phyloP scores from a whole-genome alignment of 2,797 vertebrate genomes.

The Cirrhinus molitorella region DNA sequence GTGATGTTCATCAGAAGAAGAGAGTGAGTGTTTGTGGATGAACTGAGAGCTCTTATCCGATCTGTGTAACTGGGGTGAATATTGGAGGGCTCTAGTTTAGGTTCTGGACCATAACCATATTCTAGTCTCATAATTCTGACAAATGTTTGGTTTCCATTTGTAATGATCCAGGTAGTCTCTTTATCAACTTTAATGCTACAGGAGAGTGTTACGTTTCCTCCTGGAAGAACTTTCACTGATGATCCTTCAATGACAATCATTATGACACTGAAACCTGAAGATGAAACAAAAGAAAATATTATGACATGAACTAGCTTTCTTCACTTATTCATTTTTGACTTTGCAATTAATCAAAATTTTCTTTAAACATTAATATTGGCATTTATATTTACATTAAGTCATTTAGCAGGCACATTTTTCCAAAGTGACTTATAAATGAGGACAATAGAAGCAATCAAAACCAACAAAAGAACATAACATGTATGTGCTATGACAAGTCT shows the following conservation, averaged over 20 bases:
- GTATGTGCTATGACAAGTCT: too few relatives aligned
- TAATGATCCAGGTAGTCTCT: conserved; percentile 20
- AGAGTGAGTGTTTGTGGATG: conserved; percentile 17
- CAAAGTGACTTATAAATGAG: too few relatives aligned
- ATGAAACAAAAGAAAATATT: not conserved
- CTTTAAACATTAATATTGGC: too few relatives aligned
- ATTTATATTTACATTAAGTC: too few relatives aligned
- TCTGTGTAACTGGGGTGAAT: not conserved
- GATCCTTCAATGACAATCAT: not conserved
- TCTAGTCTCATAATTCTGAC: not conserved
- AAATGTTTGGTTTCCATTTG: conserved; percentile 22
- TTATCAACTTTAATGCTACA: not conserved
- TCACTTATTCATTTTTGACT: too few relatives aligned
- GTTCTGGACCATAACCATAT: not conserved
- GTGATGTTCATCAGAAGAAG: conserved; percentile 32
- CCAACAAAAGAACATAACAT: too few relatives aligned
- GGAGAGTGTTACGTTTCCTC: not conserved
- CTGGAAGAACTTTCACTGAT: not conserved
- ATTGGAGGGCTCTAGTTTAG: not conserved
- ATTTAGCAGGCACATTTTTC: too few relatives aligned
- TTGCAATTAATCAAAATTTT: too few relatives aligned
- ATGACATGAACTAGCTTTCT: too few relatives aligned
- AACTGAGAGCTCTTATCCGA: not conserved
- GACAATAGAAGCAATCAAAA: too few relatives aligned
- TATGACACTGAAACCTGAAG: not conserved